Evolutionary conservation across 2,113 vertebrate species (phyloP), one percentile per base, ranked within the genome.

Genomic region (Glaucomys volans): DNA sequence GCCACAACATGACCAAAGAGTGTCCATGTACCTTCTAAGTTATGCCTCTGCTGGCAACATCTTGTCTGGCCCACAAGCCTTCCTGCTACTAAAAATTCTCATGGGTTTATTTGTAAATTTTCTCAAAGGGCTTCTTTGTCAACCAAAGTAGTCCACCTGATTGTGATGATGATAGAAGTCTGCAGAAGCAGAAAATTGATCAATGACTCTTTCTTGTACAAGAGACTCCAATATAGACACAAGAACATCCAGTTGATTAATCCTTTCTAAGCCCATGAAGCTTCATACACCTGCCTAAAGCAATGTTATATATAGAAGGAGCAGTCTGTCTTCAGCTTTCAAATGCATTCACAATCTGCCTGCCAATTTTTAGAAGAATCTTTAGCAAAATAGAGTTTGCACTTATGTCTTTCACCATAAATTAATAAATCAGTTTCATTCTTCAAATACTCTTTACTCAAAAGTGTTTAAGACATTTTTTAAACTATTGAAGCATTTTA

Each of bases 51-150:
- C 44, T 86, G 59, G 32, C 50, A 85, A 75, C 59, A 76, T 90
- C 50, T 37, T 50, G 20, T 40, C 8, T 30, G 57, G 37, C 37
- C 35, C 24, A 86, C 5, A 83, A 75, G 22, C 11, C 11, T 87
- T 90, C 52, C 62, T 95, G 32, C 95, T 95, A 80, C 84, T 93
- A 91, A 94, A 96, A 90, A 26, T 96, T 91, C 50, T 87, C 18
- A 7, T 66, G 37, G 42, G 67, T 79, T 93, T 96, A 71, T 94
- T 90, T 74, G 87, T 64, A 83, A 97, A 17, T 47, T 64, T 0
- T 52, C n/a, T 96, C 94, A 96, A 95, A 97, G 62, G 59, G 20
- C 40, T 92, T 90, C 86, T 90, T 94, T 94, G 89, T 96, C 79
- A 94, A 12, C 50, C 54, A 67, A 20, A 81, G 72, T 75, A 94